Base-by-base conservation (phyloP, 2,113 vertebrate genomes). In the Casuarius casuarius region DNA sequence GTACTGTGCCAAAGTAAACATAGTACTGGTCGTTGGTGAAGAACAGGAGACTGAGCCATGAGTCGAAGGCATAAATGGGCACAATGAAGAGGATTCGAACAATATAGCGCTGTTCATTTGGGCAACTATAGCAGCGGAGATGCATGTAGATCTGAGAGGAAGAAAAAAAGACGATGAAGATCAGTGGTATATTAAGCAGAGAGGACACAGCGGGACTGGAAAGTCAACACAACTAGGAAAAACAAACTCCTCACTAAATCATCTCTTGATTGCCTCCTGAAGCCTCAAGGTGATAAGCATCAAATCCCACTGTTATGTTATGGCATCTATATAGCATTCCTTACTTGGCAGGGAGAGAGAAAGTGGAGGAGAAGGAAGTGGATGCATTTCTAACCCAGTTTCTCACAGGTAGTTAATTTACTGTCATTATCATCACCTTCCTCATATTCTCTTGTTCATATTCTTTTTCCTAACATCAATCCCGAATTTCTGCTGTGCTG, bases 1-100 rank as follows among this genome's bases (percentile, higher is more conserved):
- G 97, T 51, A 99, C 98, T 1, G 99, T 99, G 97, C 99, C 98
- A 5, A 99, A 99, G 98, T 99, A 99, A 89, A 99, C 99, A 7
- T 99, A 99, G 98, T 99, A 99, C 97, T 99, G 99, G 98, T 99
- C 99, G 10, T 99, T 99, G 98, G 99, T 99, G 98, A 99, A 99
- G 98, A 99, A 99, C 3, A 99, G 99, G n/a, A 99, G 99, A 89
- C 99, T 99, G 97, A 99, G 99, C 99, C 99, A 99, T 10, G 99
- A 99, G 97, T 99, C 99, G 14, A 99, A 99, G 97, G 99, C 99
- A 1, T 99, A 99, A 97, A 99, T 99, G 97, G 99, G 99, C 63
- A 99, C 99, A 16, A 99, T 99, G 98, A 99, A 99, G 96, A 99
- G 99, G 97, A 99, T 99, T 80, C 99, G 97, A 10, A 99, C 99